Evolutionary conservation across 2,888 invertebrate species (phyloP).

Genomic region (Tupiocoris notatus): DNA sequence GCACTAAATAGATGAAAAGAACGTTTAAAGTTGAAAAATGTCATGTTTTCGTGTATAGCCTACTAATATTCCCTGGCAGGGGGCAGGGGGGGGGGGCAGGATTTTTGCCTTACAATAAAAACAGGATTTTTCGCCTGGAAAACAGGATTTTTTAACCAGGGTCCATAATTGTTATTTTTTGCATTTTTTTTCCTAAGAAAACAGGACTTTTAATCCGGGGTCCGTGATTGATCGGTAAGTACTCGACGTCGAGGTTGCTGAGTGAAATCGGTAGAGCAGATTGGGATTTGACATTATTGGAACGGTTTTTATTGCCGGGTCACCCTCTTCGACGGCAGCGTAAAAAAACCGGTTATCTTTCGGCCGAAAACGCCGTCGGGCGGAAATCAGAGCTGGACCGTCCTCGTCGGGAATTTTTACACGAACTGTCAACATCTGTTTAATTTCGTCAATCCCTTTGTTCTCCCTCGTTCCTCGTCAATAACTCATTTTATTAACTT

Average conservation of each 20-base stretch:
- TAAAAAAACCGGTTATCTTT: not conserved
- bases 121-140: no score
- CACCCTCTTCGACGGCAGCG: not conserved
- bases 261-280: not conserved
- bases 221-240: not conserved
- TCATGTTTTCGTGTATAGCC: no score
- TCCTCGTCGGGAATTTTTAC: slow-evolving; percentile 11
- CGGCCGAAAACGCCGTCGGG: not conserved
- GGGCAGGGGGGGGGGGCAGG: no score
- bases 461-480: slow-evolving; percentile 13
- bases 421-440: slow-evolving; percentile 38
- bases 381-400: not conserved
- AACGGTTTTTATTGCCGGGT: not conserved
- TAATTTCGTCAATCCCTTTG: slow-evolving; percentile 39
- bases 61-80: no score
- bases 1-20: no score
- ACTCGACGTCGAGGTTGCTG: not conserved
- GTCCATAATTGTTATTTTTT: no score
- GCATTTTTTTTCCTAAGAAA: no score
- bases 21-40: no score
- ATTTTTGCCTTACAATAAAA: no score
- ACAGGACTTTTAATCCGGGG: no score
- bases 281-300: not conserved
- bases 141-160: no score
- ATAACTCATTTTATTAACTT: slow-evolving; percentile 39